A percentile compares a stretch with the other conserved stretches of the same genome.
Evolutionary conservation across 2,797 vertebrate genomes (phyloP).

Genomic region (Rhabdomys pumilio): DNA sequence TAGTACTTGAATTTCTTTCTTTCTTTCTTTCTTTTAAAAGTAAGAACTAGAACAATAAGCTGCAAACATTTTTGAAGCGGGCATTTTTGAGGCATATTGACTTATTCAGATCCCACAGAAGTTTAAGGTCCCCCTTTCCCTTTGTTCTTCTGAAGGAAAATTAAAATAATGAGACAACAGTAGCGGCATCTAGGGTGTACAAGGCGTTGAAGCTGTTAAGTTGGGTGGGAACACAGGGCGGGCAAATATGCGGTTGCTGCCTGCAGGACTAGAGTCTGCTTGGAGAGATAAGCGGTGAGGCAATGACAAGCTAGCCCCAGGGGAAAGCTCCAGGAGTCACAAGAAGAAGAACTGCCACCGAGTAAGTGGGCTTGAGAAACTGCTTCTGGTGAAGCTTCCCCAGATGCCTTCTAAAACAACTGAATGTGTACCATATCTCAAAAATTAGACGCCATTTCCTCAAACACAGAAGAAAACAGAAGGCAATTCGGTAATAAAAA

Average conservation of each 20-base stretch:
- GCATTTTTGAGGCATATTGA: conserved; percentile 25
- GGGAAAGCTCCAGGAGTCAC: not conserved
- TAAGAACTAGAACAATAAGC: conserved; percentile 10
- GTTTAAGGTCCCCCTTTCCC: not conserved
- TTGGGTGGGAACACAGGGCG: not conserved
- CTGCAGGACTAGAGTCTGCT: not conserved
- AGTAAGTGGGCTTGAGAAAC: not conserved
- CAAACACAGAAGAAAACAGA: conserved; percentile 16
- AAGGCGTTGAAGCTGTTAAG: not conserved
- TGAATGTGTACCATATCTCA: not conserved
- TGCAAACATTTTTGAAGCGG: conserved; percentile 30
- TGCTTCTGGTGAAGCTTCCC: not conserved
- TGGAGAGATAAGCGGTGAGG: conserved; percentile 26
- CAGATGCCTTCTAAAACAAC: not conserved
- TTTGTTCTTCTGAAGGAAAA: conserved; percentile 51
- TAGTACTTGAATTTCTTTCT: not conserved
- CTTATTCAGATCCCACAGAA: not conserved
- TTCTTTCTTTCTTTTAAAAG: not conserved
- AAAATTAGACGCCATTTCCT: conserved; percentile 27
- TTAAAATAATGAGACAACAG: conserved; percentile 1
- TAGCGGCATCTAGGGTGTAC: not conserved
- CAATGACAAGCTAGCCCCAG: not conserved
- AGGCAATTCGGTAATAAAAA: not conserved
- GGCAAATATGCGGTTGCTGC: not conserved
- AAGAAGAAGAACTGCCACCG: not conserved